These are phyloP conservation scores for Cheilosia urbana DNA, from an alignment of 2,888 invertebrate species.

Conservation along the genomic window DNA sequence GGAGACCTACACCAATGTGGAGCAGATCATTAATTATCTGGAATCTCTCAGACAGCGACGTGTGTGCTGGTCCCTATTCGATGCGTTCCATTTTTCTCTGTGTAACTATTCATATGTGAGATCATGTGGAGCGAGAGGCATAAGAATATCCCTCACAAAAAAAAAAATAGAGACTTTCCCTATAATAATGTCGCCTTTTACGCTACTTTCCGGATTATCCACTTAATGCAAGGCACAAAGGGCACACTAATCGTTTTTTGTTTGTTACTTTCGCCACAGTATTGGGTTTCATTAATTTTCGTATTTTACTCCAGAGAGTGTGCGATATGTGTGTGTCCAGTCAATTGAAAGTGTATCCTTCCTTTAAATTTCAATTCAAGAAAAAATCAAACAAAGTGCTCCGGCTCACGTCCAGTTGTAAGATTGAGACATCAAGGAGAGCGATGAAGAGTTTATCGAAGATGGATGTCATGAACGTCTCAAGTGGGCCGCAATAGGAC, in stretches of 20 bases:
- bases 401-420: slow-evolving; percentile 28
- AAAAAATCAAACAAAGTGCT: slow-evolving; percentile 22
- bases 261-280: slow-evolving; percentile 19
- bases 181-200: slow-evolving; percentile 73
- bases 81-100: slow-evolving; percentile 73
- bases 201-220: slow-evolving; percentile 73
- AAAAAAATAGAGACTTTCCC: slow-evolving; percentile 50
- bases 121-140: slow-evolving; percentile 64
- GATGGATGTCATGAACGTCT: slow-evolving; percentile 65
- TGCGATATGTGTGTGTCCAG: slow-evolving; percentile 56
- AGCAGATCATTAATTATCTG: slow-evolving; percentile 83
- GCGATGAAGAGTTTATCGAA: slow-evolving; percentile 47
- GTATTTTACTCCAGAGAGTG: slow-evolving; percentile 13
- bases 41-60: slow-evolving; percentile 73
- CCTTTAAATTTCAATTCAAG: slow-evolving; percentile 60
- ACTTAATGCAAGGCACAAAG: slow-evolving; percentile 73
- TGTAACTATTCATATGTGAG: slow-evolving; percentile 65
- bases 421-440: slow-evolving; percentile 59
- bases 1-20: slow-evolving; percentile 79
- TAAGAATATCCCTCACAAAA: slow-evolving; percentile 20
- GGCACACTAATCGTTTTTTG: slow-evolving; percentile 68
- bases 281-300: slow-evolving; percentile 72
- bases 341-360: slow-evolving; percentile 40
- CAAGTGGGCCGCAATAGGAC: slow-evolving; percentile 48
- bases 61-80: slow-evolving; percentile 65